Evolutionary conservation across 2,888 invertebrate genomes (phyloP).

Genomic region (Petrolisthes cinctipes): DNA sequence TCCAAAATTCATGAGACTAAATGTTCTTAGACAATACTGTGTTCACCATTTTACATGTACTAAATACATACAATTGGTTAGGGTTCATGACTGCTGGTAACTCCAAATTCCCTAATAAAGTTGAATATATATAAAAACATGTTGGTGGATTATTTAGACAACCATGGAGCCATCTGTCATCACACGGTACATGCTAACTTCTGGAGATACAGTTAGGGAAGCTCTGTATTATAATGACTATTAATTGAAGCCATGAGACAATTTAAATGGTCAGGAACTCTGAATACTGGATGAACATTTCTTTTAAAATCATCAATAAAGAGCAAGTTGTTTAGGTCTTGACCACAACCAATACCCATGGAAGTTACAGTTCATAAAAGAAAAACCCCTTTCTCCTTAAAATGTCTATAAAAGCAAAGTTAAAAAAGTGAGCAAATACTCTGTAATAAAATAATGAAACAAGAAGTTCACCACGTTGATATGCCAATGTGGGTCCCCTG

Average conservation of each 20-base stretch:
- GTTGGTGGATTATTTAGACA: too few species aligned
- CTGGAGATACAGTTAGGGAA: slow-evolving; percentile 17
- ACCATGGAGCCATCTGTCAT: background rate
- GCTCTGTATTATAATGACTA: slow-evolving; percentile 21
- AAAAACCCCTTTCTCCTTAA: slow-evolving; percentile 36
- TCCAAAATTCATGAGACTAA: too few species aligned
- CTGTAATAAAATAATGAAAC: slow-evolving; percentile 31
- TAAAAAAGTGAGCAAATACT: slow-evolving; percentile 46
- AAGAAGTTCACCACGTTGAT: background rate
- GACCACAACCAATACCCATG: slow-evolving; percentile 40
- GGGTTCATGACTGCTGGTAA: too few species aligned
- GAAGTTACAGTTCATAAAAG: slow-evolving; percentile 32
- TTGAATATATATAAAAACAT: too few species aligned
- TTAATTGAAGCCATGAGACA: background rate
- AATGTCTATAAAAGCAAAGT: slow-evolving; percentile 34
- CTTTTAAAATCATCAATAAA: background rate
- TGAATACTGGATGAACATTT: background rate
- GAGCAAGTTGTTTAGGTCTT: slow-evolving; percentile 7
- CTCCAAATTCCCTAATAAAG: too few species aligned
- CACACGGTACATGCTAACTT: slow-evolving; percentile 1
- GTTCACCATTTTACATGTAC: too few species aligned
- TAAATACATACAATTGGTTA: too few species aligned
- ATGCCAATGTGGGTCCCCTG: slow-evolving; percentile 34
- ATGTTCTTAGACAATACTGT: too few species aligned
- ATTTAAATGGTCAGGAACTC: slow-evolving; percentile 9